Base-by-base conservation (phyloP, 2,888 invertebrate species). In the Tipula unca region DNA sequence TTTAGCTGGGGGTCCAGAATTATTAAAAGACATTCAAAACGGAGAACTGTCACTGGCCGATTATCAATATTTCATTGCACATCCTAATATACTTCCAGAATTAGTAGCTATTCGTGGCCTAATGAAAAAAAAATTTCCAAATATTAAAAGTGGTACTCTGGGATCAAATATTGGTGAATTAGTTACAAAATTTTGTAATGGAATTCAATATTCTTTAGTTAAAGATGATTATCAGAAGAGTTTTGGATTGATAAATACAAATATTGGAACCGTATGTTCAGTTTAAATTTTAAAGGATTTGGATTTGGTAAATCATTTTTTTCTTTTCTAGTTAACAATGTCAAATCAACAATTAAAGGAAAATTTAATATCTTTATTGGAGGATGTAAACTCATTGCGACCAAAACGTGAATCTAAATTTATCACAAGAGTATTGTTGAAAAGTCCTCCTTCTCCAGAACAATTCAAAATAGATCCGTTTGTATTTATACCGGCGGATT, bases 61-160 rank as follows among this genome's bases (percentile, higher is more conserved):
- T 87, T 97, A 94, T 89, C 94, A 96, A 88, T 94, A 92, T 88
- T 89, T 96, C 6, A 91, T 97, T 14, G 95, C 96, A 0, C 96
- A 97, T 91, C 95, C 96, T 0, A 94, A 95, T 89, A 95, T 97
- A 87, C 89, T 96, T 85, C 93, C 95, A 0, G 97, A 97, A 85
- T 89, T 97, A 48, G 93, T 95, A 0, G 92, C 93, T 0, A 91
- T 97, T 86, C 92, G 96, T 87, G 97, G 97, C 1, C 89, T 97
- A 83, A 91, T 97, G 92, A 96, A 95, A 88, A 93, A 91, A 87
- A 94, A 93, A 88, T 96, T 96, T 90, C 97, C 97, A 0, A 95
- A 92, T 88, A 90, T 93, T 0, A 92, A 92, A 88, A 87, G 88
- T 54, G 96, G 95, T 54, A 96, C 95, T 0, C 89, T 97, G 25